These are phyloP conservation scores for Zaprionus inermis DNA, from an alignment of 1,140 invertebrate genomes.

Conservation along the genomic window DNA sequence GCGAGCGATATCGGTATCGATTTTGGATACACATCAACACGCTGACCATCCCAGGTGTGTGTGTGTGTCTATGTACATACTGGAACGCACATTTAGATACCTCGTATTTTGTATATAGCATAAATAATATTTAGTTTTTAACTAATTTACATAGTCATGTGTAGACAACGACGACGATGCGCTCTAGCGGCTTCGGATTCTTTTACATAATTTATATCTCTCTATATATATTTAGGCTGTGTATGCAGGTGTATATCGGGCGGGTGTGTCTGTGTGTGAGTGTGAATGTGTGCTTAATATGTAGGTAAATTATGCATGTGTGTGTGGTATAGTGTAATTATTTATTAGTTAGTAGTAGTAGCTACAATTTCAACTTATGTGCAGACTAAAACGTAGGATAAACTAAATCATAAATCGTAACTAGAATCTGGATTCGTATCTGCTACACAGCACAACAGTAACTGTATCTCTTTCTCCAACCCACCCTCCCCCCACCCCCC, in stretches of 20 bases:
- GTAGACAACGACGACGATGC: conserved; percentile 75
- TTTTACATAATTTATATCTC: conserved; percentile 56
- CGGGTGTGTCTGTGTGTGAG: conserved; percentile 40
- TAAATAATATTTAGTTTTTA: conserved; percentile 81
- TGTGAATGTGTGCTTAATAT: conserved; percentile 43
- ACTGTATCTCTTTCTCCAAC: conserved; percentile 17
- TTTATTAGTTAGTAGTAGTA: conserved; percentile 64
- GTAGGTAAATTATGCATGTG: conserved; percentile 9
- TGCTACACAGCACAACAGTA: conserved; percentile 21
- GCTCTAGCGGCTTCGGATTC: conserved; percentile 70
- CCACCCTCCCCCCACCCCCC: neutral
- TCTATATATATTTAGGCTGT: conserved; percentile 46
- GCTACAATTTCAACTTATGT: conserved; percentile 79
- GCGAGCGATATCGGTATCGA: conserved; percentile 14
- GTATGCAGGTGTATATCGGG: conserved; percentile 23
- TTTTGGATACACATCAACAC: conserved; percentile 2
- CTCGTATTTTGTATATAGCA: conserved; percentile 59
- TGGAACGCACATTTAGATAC: conserved; percentile 75
- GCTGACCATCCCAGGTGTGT: conserved; percentile 27
- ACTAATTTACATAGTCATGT: conserved; percentile 81
- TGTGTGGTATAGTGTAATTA: conserved; percentile 32
- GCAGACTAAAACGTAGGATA: conserved; percentile 60
- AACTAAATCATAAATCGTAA: conserved; percentile 74
- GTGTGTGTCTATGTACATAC: conserved; percentile 49
- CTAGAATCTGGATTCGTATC: conserved; percentile 61